Evolutionary conservation across 1,140 invertebrate genomes (phyloP).

Genomic region (roundworm (Caenorhabditis elegans)): WBcel235 BX284603.4:730001-730500

Average conservation of each 20-base stretch:
- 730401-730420: slow-evolving; percentile 4
- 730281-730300: not conserved
- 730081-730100: slow-evolving; percentile 48
- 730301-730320: slow-evolving; percentile 16
- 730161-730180: no score
- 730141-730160: slow-evolving; percentile 46
- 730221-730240: not conserved
- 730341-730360: slow-evolving; percentile 15
- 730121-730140: slow-evolving; percentile 52
- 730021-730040: slow-evolving; percentile 62
- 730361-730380: slow-evolving; percentile 24
- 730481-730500: not conserved
- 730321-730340: slow-evolving; percentile 29
- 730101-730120: slow-evolving; percentile 51
- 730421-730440: slow-evolving; percentile 23
- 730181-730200: not conserved
- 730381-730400: not conserved
- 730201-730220: slow-evolving; percentile 11
- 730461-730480: no score
- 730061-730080: slow-evolving; percentile 24
- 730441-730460: not conserved
- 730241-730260: not conserved
- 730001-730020: slow-evolving; percentile 60
- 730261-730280: not conserved
- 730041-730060: slow-evolving; percentile 36